These are phyloP conservation scores for Theocolax elegans DNA, from an alignment of 1,140 invertebrate genomes.

Conservation along the genomic window DNA sequence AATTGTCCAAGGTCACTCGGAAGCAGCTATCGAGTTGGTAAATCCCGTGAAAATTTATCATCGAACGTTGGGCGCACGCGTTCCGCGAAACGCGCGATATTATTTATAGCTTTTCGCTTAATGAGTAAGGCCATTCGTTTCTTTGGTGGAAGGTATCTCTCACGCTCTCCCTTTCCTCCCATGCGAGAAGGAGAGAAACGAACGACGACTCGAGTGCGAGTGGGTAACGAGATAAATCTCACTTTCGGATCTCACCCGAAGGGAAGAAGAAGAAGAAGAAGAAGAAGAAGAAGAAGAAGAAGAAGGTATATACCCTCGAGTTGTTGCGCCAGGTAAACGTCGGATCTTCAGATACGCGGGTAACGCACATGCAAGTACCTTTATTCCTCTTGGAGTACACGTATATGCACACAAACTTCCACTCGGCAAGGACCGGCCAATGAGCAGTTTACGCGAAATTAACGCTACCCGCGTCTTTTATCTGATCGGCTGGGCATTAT, in stretches of 20 bases:
- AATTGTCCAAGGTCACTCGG: too few relatives aligned
- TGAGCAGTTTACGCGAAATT: conserved; percentile 35
- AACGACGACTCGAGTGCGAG: neutral
- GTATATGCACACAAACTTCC: neutral
- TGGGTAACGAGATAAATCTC: conserved; percentile 55
- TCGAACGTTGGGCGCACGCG: conserved; percentile 24
- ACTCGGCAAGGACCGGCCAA: conserved; percentile 38
- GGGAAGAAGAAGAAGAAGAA: too few relatives aligned
- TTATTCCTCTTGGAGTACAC: too few relatives aligned
- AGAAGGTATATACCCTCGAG: neutral
- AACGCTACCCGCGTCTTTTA: conserved; percentile 26
- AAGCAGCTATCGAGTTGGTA: too few relatives aligned
- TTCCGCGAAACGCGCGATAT: conserved; percentile 44
- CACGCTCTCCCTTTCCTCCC: neutral
- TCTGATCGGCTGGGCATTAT: conserved; percentile 22
- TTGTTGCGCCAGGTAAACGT: conserved; percentile 29
- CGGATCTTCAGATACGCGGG: conserved; percentile 32
- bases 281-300: too few relatives aligned
- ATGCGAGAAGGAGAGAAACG: conserved; percentile 26
- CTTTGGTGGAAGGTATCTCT: conserved; percentile 33
- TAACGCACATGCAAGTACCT: conserved; percentile 19
- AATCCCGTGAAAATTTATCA: conserved; percentile 49
- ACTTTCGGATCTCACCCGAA: conserved; percentile 51
- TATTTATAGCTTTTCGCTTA: conserved; percentile 51
- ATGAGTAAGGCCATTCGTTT: conserved; percentile 51